Conservation (phyloP, 1,140 invertebrate genomes). For the Antheraea mylitta region DNA sequence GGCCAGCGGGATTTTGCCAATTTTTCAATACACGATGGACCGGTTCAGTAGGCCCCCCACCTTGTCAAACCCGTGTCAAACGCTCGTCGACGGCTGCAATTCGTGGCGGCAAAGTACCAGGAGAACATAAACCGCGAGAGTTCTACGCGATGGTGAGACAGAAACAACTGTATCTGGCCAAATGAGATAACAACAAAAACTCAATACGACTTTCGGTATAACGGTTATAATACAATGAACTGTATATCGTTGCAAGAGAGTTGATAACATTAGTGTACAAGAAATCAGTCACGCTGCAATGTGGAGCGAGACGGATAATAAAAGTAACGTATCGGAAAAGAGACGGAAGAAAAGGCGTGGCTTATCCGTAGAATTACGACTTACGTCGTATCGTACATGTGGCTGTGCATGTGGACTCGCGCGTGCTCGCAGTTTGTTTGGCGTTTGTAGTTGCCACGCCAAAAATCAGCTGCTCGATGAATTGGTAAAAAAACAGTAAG, state of each 20-base stretch:
- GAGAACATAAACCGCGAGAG: slow-evolving; percentile 48
- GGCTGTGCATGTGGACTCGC: slow-evolving; percentile 43
- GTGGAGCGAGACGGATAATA: slow-evolving; percentile 39
- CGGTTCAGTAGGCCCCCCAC: slow-evolving; percentile 25
- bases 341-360: slow-evolving; percentile 50
- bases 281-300: slow-evolving; percentile 45
- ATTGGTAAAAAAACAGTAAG: slow-evolving; percentile 39
- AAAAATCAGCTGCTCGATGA: slow-evolving; percentile 66
- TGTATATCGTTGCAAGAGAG: slow-evolving; percentile 26
- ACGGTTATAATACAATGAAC: slow-evolving; percentile 28
- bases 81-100: slow-evolving; percentile 66
- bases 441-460: slow-evolving; percentile 53
- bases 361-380: slow-evolving; percentile 43
- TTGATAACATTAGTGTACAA: slow-evolving; percentile 23
- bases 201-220: slow-evolving; percentile 19
- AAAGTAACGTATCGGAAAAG: slow-evolving; percentile 28
- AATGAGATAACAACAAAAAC: slow-evolving; percentile 26
- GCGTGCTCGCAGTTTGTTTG: slow-evolving; percentile 50
- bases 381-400: slow-evolving; percentile 54
- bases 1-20: too few species aligned
- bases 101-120: slow-evolving; percentile 75
- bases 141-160: slow-evolving; percentile 23
- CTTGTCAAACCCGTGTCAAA: slow-evolving; percentile 67
- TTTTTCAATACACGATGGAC: neutral
- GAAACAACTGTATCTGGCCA: slow-evolving; percentile 31